These are phyloP conservation scores for Psittacula cyanocephala DNA, from an alignment of 2,113 vertebrate species.

Conservation along the genomic window DNA sequence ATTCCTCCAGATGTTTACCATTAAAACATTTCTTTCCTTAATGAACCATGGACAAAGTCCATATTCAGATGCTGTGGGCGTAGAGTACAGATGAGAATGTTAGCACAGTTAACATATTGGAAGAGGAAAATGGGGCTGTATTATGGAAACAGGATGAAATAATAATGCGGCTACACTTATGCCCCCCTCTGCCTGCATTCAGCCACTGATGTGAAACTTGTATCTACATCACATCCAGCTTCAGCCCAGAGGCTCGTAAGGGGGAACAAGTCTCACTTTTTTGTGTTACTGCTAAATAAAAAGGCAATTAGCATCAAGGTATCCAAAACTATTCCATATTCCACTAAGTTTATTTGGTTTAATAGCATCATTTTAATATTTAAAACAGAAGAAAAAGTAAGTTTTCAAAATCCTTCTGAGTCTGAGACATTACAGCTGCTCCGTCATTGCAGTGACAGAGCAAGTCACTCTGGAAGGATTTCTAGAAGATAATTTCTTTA, in stretches of 20 bases:
- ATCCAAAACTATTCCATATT: not conserved
- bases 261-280: not conserved
- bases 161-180: not conserved
- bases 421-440: not conserved
- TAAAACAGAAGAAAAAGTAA: not conserved
- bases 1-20: not conserved
- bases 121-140: not conserved
- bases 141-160: not conserved
- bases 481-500: not conserved
- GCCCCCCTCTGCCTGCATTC: not conserved
- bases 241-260: not conserved
- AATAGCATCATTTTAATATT: not conserved
- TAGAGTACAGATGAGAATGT: not conserved
- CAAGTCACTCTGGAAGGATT: not conserved
- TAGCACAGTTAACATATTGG: not conserved
- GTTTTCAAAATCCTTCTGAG: not conserved
- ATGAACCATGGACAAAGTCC: not conserved
- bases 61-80: not conserved
- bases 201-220: not conserved
- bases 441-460: not conserved
- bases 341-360: not conserved
- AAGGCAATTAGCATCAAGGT: not conserved
- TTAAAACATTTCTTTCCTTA: not conserved
- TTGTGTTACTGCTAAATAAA: not conserved
- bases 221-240: not conserved